Evolutionary conservation across 2,888 invertebrate genomes (phyloP).

Genomic region (Cosmorhoe ocellata): DNA sequence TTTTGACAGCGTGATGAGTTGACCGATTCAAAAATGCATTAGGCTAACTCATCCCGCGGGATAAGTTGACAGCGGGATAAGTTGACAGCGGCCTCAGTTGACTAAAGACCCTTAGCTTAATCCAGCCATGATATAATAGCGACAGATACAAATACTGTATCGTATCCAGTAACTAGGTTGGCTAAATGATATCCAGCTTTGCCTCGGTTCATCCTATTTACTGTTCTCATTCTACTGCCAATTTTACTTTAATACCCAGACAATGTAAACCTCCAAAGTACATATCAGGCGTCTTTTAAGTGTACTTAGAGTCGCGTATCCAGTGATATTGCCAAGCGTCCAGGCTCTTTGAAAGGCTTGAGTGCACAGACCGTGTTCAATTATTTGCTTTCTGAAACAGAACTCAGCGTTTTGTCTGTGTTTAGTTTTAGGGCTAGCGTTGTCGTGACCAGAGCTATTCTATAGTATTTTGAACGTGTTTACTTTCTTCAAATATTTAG

Average conservation of each 20-base stretch:
- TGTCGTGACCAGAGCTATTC: neutral
- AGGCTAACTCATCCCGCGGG: too few relatives aligned
- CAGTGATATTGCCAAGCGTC: slow-evolving; percentile 11
- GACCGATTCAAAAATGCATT: too few relatives aligned
- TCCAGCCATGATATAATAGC: neutral
- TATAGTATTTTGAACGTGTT: neutral
- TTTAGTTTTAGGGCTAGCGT: slow-evolving; percentile 11
- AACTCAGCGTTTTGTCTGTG: slow-evolving; percentile 10
- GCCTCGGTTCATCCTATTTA: neutral
- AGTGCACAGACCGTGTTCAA: slow-evolving; percentile 16
- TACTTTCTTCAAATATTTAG: neutral
- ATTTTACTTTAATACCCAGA: slow-evolving; percentile 5
- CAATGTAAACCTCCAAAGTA: slow-evolving; percentile 6
- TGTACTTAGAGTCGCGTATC: slow-evolving; percentile 7
- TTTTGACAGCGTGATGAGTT: too few relatives aligned
- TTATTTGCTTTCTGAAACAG: slow-evolving; percentile 21
- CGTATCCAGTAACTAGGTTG: neutral
- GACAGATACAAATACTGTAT: too few relatives aligned
- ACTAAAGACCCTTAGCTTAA: too few relatives aligned
- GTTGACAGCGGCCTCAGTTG: too few relatives aligned
- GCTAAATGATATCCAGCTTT: neutral
- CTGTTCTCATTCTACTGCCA: neutral
- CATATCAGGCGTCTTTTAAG: slow-evolving; percentile 1
- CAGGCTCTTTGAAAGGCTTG: slow-evolving; percentile 13
- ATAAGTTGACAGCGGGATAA: too few relatives aligned